Percentiles rank a stretch among this genome's conserved stretches.
Evolutionary conservation across 2,113 vertebrate genomes (phyloP).

Genomic region (Alexandromys fortis): DNA sequence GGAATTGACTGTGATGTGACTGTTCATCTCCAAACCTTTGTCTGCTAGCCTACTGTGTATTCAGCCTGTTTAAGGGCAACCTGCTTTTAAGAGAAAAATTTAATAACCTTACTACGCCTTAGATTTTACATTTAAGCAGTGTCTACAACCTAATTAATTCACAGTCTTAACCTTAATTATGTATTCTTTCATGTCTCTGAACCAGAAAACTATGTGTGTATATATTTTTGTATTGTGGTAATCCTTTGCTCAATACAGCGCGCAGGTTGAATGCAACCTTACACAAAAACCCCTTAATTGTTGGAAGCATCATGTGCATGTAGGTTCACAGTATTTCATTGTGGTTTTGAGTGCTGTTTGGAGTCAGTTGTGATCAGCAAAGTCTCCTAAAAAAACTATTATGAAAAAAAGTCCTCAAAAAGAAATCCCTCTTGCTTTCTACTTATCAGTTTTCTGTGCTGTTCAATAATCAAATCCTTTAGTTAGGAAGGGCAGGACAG

Average conservation of each 20-base stretch:
- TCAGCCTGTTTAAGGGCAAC: neutral
- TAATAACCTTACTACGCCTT: neutral
- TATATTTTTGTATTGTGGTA: neutral
- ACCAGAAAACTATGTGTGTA: neutral
- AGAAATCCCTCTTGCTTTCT: neutral
- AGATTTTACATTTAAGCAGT: neutral
- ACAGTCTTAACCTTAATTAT: neutral
- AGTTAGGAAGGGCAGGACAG: neutral
- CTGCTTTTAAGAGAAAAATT: neutral
- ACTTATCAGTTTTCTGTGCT: too few relatives aligned
- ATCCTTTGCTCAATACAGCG: neutral
- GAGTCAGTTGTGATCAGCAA: neutral
- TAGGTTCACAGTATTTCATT: neutral
- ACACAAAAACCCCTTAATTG: neutral
- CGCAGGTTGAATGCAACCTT: neutral
- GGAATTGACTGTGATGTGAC: neutral
- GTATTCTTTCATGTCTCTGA: neutral
- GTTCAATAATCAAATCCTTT: neutral
- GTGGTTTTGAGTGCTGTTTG: neutral
- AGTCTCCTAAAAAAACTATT: neutral
- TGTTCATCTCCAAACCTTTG: neutral
- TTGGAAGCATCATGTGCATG: neutral
- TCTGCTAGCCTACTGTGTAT: neutral
- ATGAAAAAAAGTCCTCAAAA: neutral
- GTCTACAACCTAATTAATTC: neutral